These are phyloP conservation scores for Gnathonemus longibarbis DNA, from an alignment of 2,113 vertebrate species.

Conservation along the genomic window DNA sequence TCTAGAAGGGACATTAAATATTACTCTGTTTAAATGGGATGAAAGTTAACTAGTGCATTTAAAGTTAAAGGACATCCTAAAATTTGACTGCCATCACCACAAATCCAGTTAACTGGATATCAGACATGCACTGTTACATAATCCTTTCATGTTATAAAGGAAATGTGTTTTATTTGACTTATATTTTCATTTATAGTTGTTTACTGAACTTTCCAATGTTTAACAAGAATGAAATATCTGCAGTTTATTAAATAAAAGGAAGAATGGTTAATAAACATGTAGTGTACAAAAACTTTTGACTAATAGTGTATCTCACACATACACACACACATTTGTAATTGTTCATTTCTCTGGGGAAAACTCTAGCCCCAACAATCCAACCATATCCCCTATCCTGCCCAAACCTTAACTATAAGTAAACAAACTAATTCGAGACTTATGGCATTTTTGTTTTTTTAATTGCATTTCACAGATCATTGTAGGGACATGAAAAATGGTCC, in stretches of 20 bases:
- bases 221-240: background rate
- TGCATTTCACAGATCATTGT: background rate
- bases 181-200: no score
- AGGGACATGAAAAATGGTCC: no score
- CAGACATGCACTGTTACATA: no score
- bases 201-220: no score
- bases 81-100: no score
- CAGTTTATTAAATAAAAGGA: background rate
- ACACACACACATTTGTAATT: background rate
- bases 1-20: background rate
- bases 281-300: background rate
- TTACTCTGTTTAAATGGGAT: background rate
- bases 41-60: background rate
- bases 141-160: no score
- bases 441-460: background rate
- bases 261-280: background rate
- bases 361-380: background rate
- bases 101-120: no score
- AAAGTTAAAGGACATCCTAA: no score
- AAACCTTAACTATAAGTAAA: background rate
- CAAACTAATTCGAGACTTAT: background rate
- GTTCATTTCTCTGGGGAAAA: background rate
- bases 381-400: background rate
- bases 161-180: no score
- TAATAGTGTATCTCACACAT: background rate